Base-by-base conservation (phyloP, 2,797 vertebrate genomes). In the Luscinia megarhynchos region DNA sequence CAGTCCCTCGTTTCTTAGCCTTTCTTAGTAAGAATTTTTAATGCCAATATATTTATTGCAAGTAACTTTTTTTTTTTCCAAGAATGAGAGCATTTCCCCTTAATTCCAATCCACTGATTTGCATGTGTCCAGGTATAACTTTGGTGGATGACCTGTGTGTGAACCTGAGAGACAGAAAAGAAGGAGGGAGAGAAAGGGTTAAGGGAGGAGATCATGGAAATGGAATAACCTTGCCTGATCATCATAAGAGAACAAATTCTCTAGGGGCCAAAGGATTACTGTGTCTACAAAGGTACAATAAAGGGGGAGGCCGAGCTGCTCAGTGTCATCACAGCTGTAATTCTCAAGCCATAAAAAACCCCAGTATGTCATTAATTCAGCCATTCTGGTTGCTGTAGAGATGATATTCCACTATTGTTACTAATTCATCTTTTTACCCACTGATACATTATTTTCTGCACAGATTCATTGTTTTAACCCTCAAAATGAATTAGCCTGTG, bases 401-500 rank as follows among this genome's bases (percentile, higher is more conserved):
- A 93, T 92, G 89, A 73, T 96, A 96, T 96, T 96, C 57, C 15
- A 96, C 89, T 90, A 95, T 86, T 96, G 95, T 54, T 85, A 96
- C 95, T 98, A 96, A 98, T 97, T 98, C 95, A 97, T 97, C 95
- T 96, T 98, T 98, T 97, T 94, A 87, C 68, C 55, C 76, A 74
- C 89, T 90, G 97, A 97, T 97, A 97, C 74, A 95, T 97, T 97
- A 97, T 97, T 97, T 98, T 97, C 96, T 95, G 85, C 84, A 90
- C 90, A 92, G 87, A 97, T 97, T 97, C 96, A 97, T 97, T 97
- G 94, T 97, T 97, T 97, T 96, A 97, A 97, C 94, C 96, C 93
- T 96, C 93, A 88, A 90, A 67, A 43, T 94, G 81, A 97, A 97
- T 97, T 96, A 97, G 95, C 93, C 87, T 93, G 78, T 97, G 91